Evolutionary conservation across 2,113 vertebrate species (phyloP).

Genomic region (Eulacestoma nigropectus): DNA sequence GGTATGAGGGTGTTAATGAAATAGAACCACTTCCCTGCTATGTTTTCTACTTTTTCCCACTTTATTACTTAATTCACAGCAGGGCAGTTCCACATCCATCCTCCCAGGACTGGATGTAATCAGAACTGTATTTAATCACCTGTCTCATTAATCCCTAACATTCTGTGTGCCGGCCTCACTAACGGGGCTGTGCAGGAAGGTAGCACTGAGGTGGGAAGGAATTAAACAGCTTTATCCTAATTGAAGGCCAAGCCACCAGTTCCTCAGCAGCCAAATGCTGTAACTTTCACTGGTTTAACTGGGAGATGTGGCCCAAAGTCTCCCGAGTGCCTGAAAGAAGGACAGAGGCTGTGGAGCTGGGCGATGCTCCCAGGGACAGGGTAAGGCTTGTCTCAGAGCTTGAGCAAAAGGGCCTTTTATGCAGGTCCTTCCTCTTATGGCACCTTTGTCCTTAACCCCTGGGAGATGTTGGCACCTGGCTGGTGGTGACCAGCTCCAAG

Average conservation of each 20-base stretch:
- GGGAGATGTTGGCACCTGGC: neutral
- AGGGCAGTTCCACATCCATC: neutral
- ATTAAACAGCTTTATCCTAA: neutral
- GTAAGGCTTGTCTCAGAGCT: neutral
- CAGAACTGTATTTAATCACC: conserved; percentile 14
- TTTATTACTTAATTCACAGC: neutral
- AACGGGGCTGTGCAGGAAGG: neutral
- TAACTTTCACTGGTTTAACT: neutral
- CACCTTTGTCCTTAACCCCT: neutral
- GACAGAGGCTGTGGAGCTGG: fast-evolving
- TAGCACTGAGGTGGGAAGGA: neutral
- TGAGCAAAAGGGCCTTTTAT: neutral
- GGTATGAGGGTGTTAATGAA: neutral
- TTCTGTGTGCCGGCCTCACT: neutral
- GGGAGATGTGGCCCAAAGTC: neutral
- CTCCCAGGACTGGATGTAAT: neutral
- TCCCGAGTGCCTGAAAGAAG: fast-evolving
- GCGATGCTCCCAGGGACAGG: fast-evolving
- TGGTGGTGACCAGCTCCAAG: neutral
- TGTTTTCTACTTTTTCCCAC: neutral
- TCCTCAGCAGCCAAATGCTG: neutral
- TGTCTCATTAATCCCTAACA: neutral
- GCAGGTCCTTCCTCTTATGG: neutral
- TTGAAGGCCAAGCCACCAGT: neutral
- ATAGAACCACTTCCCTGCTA: neutral